Evolutionary conservation across 2,113 vertebrate species (phyloP), one percentile per base, ranked within the genome.

Genomic region (Hemichromis elongatus): DNA sequence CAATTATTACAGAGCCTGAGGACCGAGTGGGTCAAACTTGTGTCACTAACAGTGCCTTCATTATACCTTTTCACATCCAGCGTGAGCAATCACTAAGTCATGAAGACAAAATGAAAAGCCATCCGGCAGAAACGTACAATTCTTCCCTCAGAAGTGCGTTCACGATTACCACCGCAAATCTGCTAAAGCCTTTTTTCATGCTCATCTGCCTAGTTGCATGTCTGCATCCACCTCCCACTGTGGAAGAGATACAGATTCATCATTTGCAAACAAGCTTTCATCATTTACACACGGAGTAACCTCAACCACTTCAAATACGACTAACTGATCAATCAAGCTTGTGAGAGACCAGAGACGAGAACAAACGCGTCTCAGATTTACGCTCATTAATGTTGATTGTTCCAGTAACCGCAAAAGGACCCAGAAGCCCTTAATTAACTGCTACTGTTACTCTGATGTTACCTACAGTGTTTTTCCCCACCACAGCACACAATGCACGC

Each of bases 1-100:
- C 91, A 95, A 95, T 95, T 93, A 94, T 83, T 82, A 79, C 92
- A 75, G 66, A 52, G 85, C 91, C 87, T 53, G 42, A 87, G 87
- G 88, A 92, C 86, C 26, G 86, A 88, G 63, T 40, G 86, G 80
- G 88, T 91, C 86, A 82, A 89, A 90, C 90, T 83, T 80, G 90
- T 90, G 92, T 93, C 90, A 91, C 81, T 83, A 91, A 86, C 85
- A 77, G 70, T 83, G 85, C 84, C 88, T 88, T 94, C 88, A 94
- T 94, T 93, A 93, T 78, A 81, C 83, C 52, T 82, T 93, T 93
- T 90, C 79, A 88, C 57, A 55, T 82, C 75, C 82, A 75, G 61
- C 54, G 11, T 13, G 19, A 53, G 24, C n/a, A 80, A 86, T 85
- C 84, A 35, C 33, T 5, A 55, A 59, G 61, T 57, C 40, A 77